Evolutionary conservation across 2,113 vertebrate genomes (phyloP), one percentile per base, ranked within the genome.

Genomic region (Rhegmatorhina hoffmannsi): DNA sequence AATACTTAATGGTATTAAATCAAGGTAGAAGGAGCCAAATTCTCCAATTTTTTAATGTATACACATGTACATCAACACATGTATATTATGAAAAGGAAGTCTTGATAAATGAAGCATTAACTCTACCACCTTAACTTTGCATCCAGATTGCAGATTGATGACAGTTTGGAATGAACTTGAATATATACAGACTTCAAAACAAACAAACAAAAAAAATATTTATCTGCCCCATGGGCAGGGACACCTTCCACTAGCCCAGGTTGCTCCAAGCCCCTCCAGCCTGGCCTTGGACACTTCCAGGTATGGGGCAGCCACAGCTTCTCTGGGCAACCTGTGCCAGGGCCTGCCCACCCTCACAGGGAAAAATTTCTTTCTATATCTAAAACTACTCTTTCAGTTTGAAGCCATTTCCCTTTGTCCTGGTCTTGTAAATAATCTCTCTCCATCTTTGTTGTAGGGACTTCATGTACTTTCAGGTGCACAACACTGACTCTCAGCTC

Each of bases 251-350:
- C 12, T 46, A 3, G 2, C 2, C 49, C 40, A 79, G n/a, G 17
- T 0, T 31, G 40, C 16, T 56, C 40, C 31, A 2, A 69, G 7
- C 6, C 46, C 29, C 1, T 60, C 33, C 47, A 78, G 0, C 40
- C 46, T 23, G 55, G 11, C 28, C 56, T 49, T 7, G 40, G 75
- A 0, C 66, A 49, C 13, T 79, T 0, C 13, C 24, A 72, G 56
- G 24, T 29, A 29, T 67, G 34, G 67, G 10, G 16, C 24, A 79
- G 47, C 66, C 66, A 6, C 43, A 56, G 66, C 40, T 72, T 1
- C 49, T 17, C n/a, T 50, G 62, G 44, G 8, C 10, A 49, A 1
- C 23, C 47, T 40, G 47, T 70, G 58, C 49, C 49, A 72, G 40
- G 15, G 10, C 25, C 23, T 18, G 4, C 2, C 13, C 2, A 6